Evolutionary conservation across 2,113 vertebrate genomes (phyloP), one percentile per base, ranked within the genome.

Genomic region (Rhea pennata): DNA sequence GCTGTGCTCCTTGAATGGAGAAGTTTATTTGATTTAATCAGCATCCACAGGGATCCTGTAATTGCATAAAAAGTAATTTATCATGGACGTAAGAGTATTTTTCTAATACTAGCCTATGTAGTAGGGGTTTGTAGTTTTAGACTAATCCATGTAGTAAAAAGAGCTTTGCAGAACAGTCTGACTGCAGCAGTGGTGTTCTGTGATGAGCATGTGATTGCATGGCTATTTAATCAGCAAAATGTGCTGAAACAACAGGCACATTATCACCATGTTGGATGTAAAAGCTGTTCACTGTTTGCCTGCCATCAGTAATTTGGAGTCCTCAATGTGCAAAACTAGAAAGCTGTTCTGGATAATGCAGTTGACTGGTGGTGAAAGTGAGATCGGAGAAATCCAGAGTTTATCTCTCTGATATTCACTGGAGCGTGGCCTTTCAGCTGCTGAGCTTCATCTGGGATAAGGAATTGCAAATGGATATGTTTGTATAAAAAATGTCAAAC

Each of bases 11-110:
- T 94, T 85, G 90, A 97, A 92, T 92, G 80, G 88, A 93, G 87
- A 95, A 88, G 82, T 94, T 95, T 95, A 77, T 96, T 96, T 96
- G 91, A 97, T 97, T 96, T 97, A 97, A 97, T 98, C 95, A 97
- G 92, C 81, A 96, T 97, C 92, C 78, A 74, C 79, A 97, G 93
- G 92, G 91, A 95, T 94, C 90, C 89, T 88, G 26, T 96, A 96
- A 96, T 95, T 97, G 76, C 94, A 96, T 96, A 95, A 89, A 93
- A 94, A 97, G 84, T 87, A 94, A 96, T 97, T 97, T 97, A 79
- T 95, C 94, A 91, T 91, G 91, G 89, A 95, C 94, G 87, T 93
- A 84, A 72, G 88, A 92, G 87, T 92, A 74, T 92, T 87, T 97
- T 97, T 96, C 90, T 91, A 94, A 82, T 85, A 88, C 62, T 90